Percentiles rank a stretch among this genome's conserved stretches.
phyloP scores from a whole-genome alignment of 1,140 invertebrate species.

The Samia ricini region DNA sequence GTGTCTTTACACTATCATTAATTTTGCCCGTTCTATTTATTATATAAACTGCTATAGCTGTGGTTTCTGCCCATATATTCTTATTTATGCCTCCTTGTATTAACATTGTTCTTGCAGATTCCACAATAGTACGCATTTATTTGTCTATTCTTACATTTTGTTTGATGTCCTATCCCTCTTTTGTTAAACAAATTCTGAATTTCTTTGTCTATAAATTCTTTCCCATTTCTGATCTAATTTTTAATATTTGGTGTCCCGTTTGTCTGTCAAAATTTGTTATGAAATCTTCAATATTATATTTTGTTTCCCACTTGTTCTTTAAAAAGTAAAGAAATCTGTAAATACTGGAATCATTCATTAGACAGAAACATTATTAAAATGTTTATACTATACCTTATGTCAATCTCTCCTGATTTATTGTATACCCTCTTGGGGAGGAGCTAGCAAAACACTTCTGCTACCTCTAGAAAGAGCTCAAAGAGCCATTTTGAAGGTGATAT shows the following conservation, averaged over 20 bases:
- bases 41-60: constrained; percentile 12
- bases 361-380: too few relatives aligned
- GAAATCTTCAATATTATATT: constrained; percentile 7
- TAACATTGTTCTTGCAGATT: constrained; percentile 20
- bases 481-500: too few relatives aligned
- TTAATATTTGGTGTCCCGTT: constrained; percentile 35
- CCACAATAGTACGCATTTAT: constrained; percentile 21
- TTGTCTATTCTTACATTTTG: constrained; percentile 48
- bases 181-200: constrained; percentile 26
- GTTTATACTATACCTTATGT: too few relatives aligned
- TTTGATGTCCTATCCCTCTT: constrained; percentile 33
- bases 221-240: constrained; percentile 53
- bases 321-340: constrained; percentile 22
- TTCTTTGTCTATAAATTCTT: constrained; percentile 42
- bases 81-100: constrained; percentile 9
- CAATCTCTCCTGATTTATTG: too few relatives aligned
- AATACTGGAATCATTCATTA: constrained; percentile 24
- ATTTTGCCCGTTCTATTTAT: constrained; percentile 23
- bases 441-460: too few relatives aligned
- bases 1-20: constrained; percentile 12
- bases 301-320: constrained; percentile 23
- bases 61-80: constrained; percentile 19
- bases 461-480: too few relatives aligned
- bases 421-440: too few relatives aligned
- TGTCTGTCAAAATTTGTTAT: constrained; percentile 28